A percentile compares a stretch with the other conserved stretches of the same genome.
Evolutionary conservation across 92 coral and sea anemone genomes (phyloP).

Genomic region (Anthopleura xanthogrammica): DNA sequence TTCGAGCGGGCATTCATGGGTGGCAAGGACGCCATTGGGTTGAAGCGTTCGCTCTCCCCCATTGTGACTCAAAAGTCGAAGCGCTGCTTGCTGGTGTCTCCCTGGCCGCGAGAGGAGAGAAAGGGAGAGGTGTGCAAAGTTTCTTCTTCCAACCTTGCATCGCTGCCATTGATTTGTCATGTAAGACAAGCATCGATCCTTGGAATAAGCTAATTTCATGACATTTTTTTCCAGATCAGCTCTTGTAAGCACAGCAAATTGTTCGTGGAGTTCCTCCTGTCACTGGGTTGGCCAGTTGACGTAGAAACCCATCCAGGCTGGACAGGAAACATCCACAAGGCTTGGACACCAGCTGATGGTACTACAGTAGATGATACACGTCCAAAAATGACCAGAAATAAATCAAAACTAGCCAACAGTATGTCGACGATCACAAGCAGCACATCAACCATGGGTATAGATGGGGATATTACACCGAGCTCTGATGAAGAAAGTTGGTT

Average conservation of each 20-base stretch:
- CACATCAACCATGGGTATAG: conserved; percentile 42
- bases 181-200: too few species aligned
- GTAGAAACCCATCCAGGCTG: conserved; percentile 90
- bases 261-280: conserved; percentile 82
- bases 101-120: too few species aligned
- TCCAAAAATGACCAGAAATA: conserved; percentile 7
- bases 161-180: too few species aligned
- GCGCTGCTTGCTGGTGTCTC: too few species aligned
- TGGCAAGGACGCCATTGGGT: neutral
- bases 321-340: conserved; percentile 82
- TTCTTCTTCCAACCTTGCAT: too few species aligned
- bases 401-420: conserved; percentile 41
- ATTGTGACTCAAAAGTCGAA: too few species aligned
- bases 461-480: conserved; percentile 42
- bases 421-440: conserved; percentile 72
- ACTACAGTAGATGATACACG: conserved; percentile 18
- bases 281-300: conserved; percentile 98
- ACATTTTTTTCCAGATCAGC: conserved; percentile 45
- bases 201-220: neutral
- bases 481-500: conserved; percentile 44
- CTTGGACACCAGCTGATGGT: conserved; percentile 64
- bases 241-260: conserved; percentile 72
- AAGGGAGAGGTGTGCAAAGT: too few species aligned
- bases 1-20: neutral
- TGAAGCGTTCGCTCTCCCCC: too few species aligned